phyloP scores from a whole-genome alignment of 2,888 invertebrate genomes.

The Euclidia mi region DNA sequence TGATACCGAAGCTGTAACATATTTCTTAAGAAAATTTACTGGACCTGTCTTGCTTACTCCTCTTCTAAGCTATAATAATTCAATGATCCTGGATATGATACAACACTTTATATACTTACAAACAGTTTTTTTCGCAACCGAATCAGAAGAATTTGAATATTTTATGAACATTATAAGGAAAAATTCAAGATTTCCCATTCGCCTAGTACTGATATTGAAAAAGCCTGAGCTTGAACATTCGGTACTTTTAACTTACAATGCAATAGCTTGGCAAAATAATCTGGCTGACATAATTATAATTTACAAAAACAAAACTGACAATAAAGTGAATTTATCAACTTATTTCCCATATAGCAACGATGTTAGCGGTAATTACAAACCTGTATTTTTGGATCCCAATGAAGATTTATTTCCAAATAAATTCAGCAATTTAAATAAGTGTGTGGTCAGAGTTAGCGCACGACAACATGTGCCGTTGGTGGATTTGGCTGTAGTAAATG shows the following conservation, averaged over 20 bases:
- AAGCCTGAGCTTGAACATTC: constrained; percentile 26
- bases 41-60: constrained; percentile 56
- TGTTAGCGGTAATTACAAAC: constrained; percentile 62
- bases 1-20: constrained; percentile 43
- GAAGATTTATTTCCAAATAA: constrained; percentile 64
- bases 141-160: constrained; percentile 57
- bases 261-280: constrained; percentile 66
- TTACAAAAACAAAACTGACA: constrained; percentile 34
- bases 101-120: constrained; percentile 52
- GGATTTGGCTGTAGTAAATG: constrained; percentile 46
- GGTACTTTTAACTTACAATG: constrained; percentile 49
- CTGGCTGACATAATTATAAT: constrained; percentile 66
- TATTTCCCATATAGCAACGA: constrained; percentile 66
- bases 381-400: constrained; percentile 51
- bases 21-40: constrained; percentile 55
- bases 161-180: constrained; percentile 56
- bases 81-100: background rate
- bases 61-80: constrained; percentile 27
- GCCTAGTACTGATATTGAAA: constrained; percentile 62
- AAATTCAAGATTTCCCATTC: constrained; percentile 56
- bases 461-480: constrained; percentile 59
- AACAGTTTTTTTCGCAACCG: constrained; percentile 63
- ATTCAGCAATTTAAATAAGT: constrained; percentile 68
- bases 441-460: constrained; percentile 61
- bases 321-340: constrained; percentile 57